Base-by-base conservation (phyloP, 2,113 vertebrate species). In the Hystrix cristata region DNA sequence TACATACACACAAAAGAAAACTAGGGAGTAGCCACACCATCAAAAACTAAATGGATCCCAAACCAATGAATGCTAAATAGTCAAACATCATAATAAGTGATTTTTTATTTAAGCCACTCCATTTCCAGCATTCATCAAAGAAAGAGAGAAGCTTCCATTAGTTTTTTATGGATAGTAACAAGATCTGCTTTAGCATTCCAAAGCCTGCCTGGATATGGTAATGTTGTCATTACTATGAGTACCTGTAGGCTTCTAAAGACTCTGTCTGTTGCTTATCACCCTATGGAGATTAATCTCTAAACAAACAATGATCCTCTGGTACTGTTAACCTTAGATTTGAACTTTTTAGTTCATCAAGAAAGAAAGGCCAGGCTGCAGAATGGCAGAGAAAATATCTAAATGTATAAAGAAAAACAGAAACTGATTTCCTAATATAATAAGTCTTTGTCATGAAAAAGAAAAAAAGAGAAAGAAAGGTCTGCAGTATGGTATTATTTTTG, bases 211-310 rank as follows among this genome's bases (percentile, higher is more conserved):
- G 84, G 53, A 91, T 95, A 90, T 95, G 95, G 95, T 94, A 95
- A 98, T 98, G 97, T 97, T 97, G 97, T 97, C 98, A 98, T 98
- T 98, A 96, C 71, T 98, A 93, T 96, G 90, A 94, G 88, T 94
- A 96, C 98, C 98, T 99, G 93, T 98, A 97, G 97, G 97, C 96
- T 97, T 98, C 96, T 94, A 88, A 97, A 98, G 94, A 97, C 97
- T 96, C 97, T 98, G 95, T 92, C 93, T 95, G 94, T 97, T 97
- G 91, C 97, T 98, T 97, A 97, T 98, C 97, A 95, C 96, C 97
- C 97, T 74, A 96, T 98, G 98, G 97, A 98, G 98, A 98, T 98
- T 98, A 97, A 98, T 98, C 97, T 98, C 98, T 96, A 98, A 98
- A 97, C 97, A 98, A 98, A 97, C 97, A 98, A 98, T 93, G 95